Percentiles rank a stretch among this genome's conserved stretches.
Evolutionary conservation across 2,113 vertebrate species (phyloP).

Genomic region (Piaya cayana): DNA sequence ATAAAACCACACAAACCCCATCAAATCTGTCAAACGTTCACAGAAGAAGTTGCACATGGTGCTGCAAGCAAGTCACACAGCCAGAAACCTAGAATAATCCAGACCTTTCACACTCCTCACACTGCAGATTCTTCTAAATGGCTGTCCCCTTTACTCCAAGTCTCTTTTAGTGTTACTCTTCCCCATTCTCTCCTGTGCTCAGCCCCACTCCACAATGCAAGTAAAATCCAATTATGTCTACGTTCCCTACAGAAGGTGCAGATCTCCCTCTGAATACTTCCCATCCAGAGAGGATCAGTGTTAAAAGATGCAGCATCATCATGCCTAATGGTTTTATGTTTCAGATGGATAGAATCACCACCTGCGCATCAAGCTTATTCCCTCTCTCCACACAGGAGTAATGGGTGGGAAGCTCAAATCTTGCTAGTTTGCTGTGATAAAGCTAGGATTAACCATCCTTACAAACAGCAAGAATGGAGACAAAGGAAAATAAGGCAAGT

Average conservation of each 20-base stretch:
- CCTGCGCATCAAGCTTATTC: not conserved
- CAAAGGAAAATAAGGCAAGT: not conserved
- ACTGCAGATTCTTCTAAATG: not conserved
- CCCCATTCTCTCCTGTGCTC: not conserved
- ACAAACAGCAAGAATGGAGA: not conserved
- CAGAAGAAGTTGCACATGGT: not conserved
- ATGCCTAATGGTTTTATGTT: not conserved
- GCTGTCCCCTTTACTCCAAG: not conserved
- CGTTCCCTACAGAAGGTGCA: not conserved
- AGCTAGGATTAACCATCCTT: conserved; percentile 20
- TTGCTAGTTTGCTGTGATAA: not conserved
- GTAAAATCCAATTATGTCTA: not conserved
- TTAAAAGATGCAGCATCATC: not conserved
- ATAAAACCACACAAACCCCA: not conserved
- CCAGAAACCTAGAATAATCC: not conserved
- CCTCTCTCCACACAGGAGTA: not conserved
- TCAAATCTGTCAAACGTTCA: not conserved
- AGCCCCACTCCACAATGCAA: not conserved
- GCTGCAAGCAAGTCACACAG: not conserved
- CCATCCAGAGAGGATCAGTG: not conserved
- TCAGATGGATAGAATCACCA: not conserved
- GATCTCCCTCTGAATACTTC: not conserved
- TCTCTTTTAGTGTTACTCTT: not conserved
- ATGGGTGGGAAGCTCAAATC: not conserved
- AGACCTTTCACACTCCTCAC: not conserved